Evolutionary conservation across 2,113 vertebrate genomes (phyloP), one percentile per base, ranked within the genome.

Genomic region (Erythrocebus patas): DNA sequence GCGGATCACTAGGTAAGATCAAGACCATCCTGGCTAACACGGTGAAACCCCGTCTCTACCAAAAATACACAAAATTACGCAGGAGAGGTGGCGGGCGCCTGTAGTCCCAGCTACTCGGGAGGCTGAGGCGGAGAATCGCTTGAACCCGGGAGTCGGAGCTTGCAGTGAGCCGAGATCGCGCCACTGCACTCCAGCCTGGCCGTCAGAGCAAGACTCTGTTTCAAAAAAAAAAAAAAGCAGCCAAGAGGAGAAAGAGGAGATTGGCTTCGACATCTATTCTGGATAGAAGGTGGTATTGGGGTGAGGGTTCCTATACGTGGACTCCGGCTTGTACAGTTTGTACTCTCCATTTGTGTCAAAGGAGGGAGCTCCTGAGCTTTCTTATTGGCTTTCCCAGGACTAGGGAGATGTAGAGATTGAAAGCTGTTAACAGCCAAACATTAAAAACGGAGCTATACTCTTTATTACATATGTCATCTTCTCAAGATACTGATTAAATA

Each of bases 231-330:
- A 6, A 52, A 17, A 17, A 52, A 18, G 6, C 2, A 50, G 18
- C 52, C 52, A 55, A 55, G 52, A 55, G 18, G 52, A 55, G 52
- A 7, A 55, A 68, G 5, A 12, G 4, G 14, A 25, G 6, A 52
- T n/a, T 3, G 1, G 7, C 14, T 73, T 92, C 43, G 38, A 38
- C 16, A 30, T 68, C 79, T 45, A 35, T 6, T 18, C 8, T 86
- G 13, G 2, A 30, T 40, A 64, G 5, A 7, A 18, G 0, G 12
- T 68, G 9, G 3, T 75, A 23, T 4, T 23, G 8, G 3, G 0
- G 3, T 84, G 32, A 79, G 7, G 7, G 4, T 22, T 55, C 18
- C 20, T 6, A 3, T 20, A 30, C 12, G 30, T 3, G 2, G n/a
- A 20, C n/a, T 6, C 1, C 27, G 32, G 6, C 30, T 40, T 66